phyloP scores from a whole-genome alignment of 2,797 vertebrate species.

The Squalus acanthias region DNA sequence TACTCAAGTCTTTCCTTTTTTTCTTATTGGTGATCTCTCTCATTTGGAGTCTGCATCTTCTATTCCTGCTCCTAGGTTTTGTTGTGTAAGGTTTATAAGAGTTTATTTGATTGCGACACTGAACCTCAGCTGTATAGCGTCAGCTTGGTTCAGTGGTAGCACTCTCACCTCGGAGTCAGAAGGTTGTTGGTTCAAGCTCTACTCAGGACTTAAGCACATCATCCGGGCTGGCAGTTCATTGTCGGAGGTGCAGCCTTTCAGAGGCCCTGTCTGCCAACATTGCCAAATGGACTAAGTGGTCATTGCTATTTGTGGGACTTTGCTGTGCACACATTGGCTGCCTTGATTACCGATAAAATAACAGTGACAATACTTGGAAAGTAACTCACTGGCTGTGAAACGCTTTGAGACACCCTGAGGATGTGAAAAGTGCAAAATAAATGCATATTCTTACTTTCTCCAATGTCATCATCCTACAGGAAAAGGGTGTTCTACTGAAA shows the following conservation, averaged over 20 bases:
- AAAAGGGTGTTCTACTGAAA: neutral
- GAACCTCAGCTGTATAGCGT: neutral
- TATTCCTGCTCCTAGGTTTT: neutral
- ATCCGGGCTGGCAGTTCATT: neutral
- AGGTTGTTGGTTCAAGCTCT: neutral
- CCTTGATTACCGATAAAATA: neutral
- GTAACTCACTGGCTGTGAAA: neutral
- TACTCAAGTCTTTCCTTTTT: neutral
- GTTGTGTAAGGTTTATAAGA: neutral
- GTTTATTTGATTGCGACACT: neutral
- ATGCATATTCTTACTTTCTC: neutral
- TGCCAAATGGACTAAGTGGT: neutral
- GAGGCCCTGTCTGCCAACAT: neutral
- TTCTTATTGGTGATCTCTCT: neutral
- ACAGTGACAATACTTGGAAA: neutral
- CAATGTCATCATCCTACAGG: neutral
- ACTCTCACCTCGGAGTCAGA: neutral
- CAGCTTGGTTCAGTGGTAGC: neutral
- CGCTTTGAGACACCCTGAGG: neutral
- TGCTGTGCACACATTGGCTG: neutral
- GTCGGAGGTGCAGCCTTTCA: neutral
- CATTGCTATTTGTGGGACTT: neutral
- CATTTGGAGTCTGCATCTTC: neutral
- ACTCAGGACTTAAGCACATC: neutral
- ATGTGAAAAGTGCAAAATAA: neutral